A percentile compares a stretch with the other conserved stretches of the same genome.
Conservation (phyloP, 2,113 vertebrate species). For the Nerophis lumbriciformis region DNA sequence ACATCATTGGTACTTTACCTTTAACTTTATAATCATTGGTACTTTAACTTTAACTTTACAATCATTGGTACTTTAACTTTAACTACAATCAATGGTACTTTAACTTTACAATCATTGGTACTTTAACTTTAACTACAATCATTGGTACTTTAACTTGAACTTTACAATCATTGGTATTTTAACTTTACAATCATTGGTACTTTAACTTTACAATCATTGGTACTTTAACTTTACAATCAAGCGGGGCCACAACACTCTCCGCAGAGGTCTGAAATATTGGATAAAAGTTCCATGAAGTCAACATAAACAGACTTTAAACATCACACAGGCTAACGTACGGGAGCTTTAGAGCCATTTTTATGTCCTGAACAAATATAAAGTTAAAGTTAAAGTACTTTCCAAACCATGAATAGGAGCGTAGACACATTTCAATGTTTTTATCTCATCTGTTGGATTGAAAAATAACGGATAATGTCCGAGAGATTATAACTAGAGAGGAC, state of each 20-base stretch:
- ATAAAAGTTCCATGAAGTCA: constrained; percentile 12
- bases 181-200: too few relatives aligned
- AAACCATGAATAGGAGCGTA: background rate
- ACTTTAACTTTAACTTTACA: too few relatives aligned
- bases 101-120: too few relatives aligned
- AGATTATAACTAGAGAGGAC: constrained; percentile 5
- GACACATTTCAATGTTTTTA: constrained; percentile 1
- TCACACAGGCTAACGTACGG: background rate
- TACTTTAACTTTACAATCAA: constrained; percentile 22
- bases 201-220: too few relatives aligned
- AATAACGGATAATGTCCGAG: constrained; percentile 15
- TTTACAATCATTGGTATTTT: too few relatives aligned
- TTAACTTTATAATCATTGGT: too few relatives aligned
- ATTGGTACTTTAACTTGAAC: too few relatives aligned
- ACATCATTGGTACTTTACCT: too few relatives aligned
- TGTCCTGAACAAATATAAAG: constrained; percentile 30
- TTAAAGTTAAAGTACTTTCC: background rate
- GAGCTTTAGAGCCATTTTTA: constrained; percentile 6
- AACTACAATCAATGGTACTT: too few relatives aligned
- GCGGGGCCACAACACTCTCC: constrained; percentile 11
- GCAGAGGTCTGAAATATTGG: constrained; percentile 12
- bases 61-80: too few relatives aligned
- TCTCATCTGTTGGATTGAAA: constrained; percentile 13
- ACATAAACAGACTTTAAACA: constrained; percentile 16
- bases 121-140: too few relatives aligned